Evolutionary conservation across 2,797 vertebrate species (phyloP), one percentile per base, ranked within the genome.

Genomic region (Monodelphis domestica): DNA sequence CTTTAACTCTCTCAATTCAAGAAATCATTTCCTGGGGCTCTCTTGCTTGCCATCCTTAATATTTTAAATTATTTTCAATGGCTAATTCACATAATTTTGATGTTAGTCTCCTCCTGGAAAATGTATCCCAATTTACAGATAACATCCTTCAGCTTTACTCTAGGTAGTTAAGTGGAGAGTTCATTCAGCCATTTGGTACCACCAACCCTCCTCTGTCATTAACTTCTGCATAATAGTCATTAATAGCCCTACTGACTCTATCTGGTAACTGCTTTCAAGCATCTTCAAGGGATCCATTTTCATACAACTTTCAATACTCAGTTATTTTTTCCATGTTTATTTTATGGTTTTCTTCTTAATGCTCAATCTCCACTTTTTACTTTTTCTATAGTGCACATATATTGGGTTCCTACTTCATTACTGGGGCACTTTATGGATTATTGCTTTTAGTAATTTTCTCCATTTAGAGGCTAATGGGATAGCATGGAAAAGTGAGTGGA

Each of bases 301-400:
- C 92, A 88, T 28, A 50, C 57, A 57, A 57, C 11, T 88, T 88
- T 92, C 50, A 88, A 29, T 87, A 30, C 84, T 52, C 57, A 88
- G 84, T 88, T 88, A 78, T 91, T 91, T 91, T 52, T 28, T 17
- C 50, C 29, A 91, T 11, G 4, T 26, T 52, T 33, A 51, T 92
- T 92, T 88, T 87, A 92, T 92, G 87, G 56, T 56, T n/a, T 55
- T 88, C 51, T 92, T 51, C 70, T 84, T 84, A 88, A 92, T 50
- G n/a, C 11, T 33, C 54, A 17, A 24, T 52, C 45, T 88, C 52
- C 30, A 53, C 29, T 11, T 88, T 84, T 45, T 21, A 78, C 70
- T 84, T 38, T 84, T 45, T 84, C 70, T 26, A 45, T 84, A 84
- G 38, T 84, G 84, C 24, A 50, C 45, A 1, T 26, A 26, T 84